phyloP scores from a whole-genome alignment of 2,113 vertebrate genomes.

The Excalfactoria chinensis region DNA sequence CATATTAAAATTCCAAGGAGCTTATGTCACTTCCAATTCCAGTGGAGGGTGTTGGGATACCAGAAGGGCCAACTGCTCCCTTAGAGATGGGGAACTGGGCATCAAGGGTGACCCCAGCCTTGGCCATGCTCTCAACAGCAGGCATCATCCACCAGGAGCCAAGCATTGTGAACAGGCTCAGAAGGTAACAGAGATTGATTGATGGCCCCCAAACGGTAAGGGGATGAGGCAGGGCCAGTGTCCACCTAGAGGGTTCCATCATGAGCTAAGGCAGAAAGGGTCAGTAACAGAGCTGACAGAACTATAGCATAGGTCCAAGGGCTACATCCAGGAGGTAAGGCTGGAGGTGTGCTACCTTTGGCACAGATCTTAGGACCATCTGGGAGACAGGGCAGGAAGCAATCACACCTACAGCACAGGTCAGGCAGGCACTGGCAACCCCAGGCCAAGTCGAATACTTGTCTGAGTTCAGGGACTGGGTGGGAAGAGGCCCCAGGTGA shows the following conservation, averaged over 20 bases:
- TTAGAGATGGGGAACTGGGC: neutral
- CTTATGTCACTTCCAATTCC: neutral
- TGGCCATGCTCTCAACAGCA: rapidly evolving
- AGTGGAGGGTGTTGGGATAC: neutral
- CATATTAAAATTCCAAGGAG: neutral
- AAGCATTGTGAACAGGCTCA: neutral
- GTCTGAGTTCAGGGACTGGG: neutral
- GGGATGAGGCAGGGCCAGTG: neutral
- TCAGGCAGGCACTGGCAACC: neutral
- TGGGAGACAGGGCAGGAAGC: neutral
- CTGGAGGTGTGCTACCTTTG: neutral
- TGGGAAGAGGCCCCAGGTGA: neutral
- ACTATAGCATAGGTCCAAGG: neutral
- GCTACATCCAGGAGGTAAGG: neutral
- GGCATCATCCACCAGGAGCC: neutral
- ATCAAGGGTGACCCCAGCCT: neutral
- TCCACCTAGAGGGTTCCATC: neutral
- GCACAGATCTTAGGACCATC: neutral
- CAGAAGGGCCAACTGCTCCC: neutral
- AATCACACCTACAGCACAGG: neutral
- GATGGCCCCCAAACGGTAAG: neutral
- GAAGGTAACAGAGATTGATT: neutral
- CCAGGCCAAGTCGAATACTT: neutral
- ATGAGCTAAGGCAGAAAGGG: neutral
- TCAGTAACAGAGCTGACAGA: neutral